These are phyloP conservation scores for Lepidiolamprologus cunningtoni DNA, from an alignment of 2,113 vertebrate genomes.

Conservation along the genomic window DNA sequence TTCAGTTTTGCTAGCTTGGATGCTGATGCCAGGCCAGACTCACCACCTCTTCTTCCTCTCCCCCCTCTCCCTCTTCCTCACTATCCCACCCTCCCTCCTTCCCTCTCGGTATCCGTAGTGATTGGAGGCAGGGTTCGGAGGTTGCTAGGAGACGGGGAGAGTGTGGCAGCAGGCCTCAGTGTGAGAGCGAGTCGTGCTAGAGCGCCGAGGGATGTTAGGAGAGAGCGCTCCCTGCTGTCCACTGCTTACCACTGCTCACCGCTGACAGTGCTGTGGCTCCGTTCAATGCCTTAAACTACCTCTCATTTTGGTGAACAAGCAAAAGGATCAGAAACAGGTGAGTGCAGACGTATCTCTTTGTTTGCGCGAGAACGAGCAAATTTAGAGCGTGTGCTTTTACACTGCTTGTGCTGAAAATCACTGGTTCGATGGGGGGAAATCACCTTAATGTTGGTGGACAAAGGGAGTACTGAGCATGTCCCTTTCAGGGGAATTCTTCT, in stretches of 20 bases:
- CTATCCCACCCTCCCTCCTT: conserved; percentile 27
- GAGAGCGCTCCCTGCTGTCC: conserved; percentile 49
- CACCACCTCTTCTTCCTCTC: background rate
- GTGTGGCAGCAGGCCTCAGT: conserved; percentile 43
- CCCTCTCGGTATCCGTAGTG: conserved; percentile 65
- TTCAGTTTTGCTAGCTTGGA: conserved; percentile 2
- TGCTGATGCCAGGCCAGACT: background rate
- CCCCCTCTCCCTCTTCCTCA: background rate
- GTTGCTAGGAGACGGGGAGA: conserved; percentile 68
- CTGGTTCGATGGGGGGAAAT: background rate
- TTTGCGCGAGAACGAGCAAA: background rate
- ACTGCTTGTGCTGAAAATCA: background rate
- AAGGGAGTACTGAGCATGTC: background rate
- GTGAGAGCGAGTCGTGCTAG: background rate
- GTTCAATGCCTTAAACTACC: background rate
- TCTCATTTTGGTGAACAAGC: background rate
- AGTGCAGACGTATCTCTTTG: background rate
- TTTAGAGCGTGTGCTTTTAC: background rate
- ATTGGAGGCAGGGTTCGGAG: conserved; percentile 60
- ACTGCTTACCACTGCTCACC: background rate
- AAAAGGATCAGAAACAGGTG: conserved; percentile 6
- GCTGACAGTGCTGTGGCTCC: background rate
- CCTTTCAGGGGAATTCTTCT: background rate
- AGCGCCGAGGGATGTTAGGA: background rate
- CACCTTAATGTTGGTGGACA: background rate